A percentile compares a stretch with the other conserved stretches of the same genome.
These are phyloP conservation scores for Heliconius ethilla DNA, from an alignment of 2,888 invertebrate species.

Conservation along the genomic window DNA sequence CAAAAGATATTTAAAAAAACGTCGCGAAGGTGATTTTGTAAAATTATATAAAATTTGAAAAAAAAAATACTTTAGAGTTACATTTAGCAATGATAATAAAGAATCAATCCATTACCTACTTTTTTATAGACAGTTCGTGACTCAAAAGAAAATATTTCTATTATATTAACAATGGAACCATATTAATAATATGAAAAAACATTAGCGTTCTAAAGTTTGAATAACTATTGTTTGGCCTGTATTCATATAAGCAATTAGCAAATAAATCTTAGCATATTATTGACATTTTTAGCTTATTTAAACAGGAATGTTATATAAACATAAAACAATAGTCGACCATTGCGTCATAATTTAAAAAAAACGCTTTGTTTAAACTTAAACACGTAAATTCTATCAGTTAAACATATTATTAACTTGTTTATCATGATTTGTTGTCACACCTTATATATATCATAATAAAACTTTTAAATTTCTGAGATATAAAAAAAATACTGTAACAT, in stretches of 20 bases:
- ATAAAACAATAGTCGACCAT: slow-evolving; percentile 1
- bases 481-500: slow-evolving; percentile 42
- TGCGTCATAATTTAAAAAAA: not conserved
- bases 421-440: slow-evolving; percentile 29
- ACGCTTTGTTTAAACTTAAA: not conserved
- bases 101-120: not conserved
- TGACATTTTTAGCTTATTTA: not conserved
- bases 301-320: slow-evolving; percentile 10
- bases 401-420: slow-evolving; percentile 11
- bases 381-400: slow-evolving; percentile 17
- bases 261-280: not conserved
- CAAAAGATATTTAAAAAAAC: no score
- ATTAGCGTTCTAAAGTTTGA: not conserved
- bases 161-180: not conserved
- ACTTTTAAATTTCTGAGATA: slow-evolving; percentile 14
- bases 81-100: not conserved
- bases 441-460: slow-evolving; percentile 20
- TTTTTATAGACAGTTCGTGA: not conserved
- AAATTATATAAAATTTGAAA: no score
- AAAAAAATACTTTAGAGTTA: not conserved
- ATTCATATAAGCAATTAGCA: not conserved
- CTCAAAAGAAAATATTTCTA: not conserved
- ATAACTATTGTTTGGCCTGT: not conserved
- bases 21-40: no score
- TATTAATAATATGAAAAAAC: not conserved